Conservation (phyloP, 2,888 invertebrate genomes). For the Papilio elwesi region DNA sequence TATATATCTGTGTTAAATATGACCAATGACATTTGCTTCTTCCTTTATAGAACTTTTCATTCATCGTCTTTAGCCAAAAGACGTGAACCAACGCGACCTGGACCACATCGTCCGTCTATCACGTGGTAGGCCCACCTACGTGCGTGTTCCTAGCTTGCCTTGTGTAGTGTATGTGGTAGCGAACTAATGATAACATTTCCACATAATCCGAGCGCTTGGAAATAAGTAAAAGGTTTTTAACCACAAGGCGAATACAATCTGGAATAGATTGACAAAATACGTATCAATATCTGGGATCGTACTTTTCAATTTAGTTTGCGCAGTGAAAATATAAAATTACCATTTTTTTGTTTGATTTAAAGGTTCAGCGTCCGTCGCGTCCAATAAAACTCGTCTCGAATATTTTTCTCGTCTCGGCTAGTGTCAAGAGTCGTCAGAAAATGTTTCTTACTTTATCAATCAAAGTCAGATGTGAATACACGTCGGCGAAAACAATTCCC, state of each 20-base stretch:
- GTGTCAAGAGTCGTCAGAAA: slow-evolving; percentile 29
- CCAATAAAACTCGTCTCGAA: slow-evolving; percentile 26
- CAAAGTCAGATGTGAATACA: slow-evolving; percentile 27
- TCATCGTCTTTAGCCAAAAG: too few relatives aligned
- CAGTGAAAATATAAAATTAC: slow-evolving; percentile 25
- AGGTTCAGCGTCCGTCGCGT: slow-evolving; percentile 19
- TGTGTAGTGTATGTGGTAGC: too few relatives aligned
- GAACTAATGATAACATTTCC: too few relatives aligned
- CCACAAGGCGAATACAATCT: slow-evolving; percentile 6
- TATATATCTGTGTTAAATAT: too few relatives aligned
- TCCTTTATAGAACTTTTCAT: too few relatives aligned
- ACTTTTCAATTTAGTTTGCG: slow-evolving; percentile 21
- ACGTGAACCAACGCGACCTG: too few relatives aligned
- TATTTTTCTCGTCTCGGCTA: slow-evolving; percentile 8
- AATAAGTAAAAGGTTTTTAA: slow-evolving; percentile 9
- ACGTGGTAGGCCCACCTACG: too few relatives aligned
- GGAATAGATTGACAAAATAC: slow-evolving; percentile 18
- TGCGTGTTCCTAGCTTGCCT: too few relatives aligned
- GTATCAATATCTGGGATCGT: slow-evolving; percentile 16
- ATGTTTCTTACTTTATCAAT: slow-evolving; percentile 29
- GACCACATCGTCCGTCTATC: too few relatives aligned
- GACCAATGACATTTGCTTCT: too few relatives aligned
- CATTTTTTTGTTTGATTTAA: slow-evolving; percentile 11
- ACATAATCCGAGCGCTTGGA: background rate
- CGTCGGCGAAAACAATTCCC: slow-evolving; percentile 3